Base-by-base conservation (phyloP, 2,113 vertebrate species). In the Protomyctophum bolini region DNA sequence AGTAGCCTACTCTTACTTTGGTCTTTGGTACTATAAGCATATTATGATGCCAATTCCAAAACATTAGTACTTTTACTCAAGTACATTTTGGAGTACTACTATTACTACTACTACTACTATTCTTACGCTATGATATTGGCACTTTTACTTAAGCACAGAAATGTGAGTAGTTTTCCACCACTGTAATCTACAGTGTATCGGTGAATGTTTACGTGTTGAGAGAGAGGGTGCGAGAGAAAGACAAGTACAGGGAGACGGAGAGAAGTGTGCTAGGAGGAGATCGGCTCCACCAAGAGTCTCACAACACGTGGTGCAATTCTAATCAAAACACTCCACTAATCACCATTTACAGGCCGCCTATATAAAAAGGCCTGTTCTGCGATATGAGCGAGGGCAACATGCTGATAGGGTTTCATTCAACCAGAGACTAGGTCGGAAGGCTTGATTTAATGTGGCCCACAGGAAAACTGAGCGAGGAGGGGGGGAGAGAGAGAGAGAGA, bases 401-500 rank as follows among this genome's bases (percentile, higher is more conserved):
- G 84, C 86, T 89, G 89, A 89, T 83, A 87, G 85, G 83, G 74
- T 87, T 89, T 89, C 70, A 88, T 89, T 88, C 80, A 83, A 83
- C 85, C 54, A 73, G 64, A 83, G 84, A 83, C 75, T 79, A 50
- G 84, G 83, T 87, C 79, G 67, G 33, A 75, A 85, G 83, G 83
- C 78, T 83, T 71, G 71, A 83, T 88, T 85, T 87, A 89, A 84
- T 86, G 83, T 82, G 78, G 76, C 87, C 88, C 86, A 85, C 60
- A 88, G 84, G 80, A 89, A 81, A 82, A 87, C 59, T 70, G 75
- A 80, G 79, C 71, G 71, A 65, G 29, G 45, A 63, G 10, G 1
- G 11, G 10, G 62, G 2, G 21, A 61, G 62, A 74, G 47, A 76
- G 73, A 61, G 62, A 74, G 47, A 21, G 21, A 61, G 62, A 74